phyloP scores from a whole-genome alignment of 2,888 invertebrate species.

The Meliscaeva auricollis region DNA sequence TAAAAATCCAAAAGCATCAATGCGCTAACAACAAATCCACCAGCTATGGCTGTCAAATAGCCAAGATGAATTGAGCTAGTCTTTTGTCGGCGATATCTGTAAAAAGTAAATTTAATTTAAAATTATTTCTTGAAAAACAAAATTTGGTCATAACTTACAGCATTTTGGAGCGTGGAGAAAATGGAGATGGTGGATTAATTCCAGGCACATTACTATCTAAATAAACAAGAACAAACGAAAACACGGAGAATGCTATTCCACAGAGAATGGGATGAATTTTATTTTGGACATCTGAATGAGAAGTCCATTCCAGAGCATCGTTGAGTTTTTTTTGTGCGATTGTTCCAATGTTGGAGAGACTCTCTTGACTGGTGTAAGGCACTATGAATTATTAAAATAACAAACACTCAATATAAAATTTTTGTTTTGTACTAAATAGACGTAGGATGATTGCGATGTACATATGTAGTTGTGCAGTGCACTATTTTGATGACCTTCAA shows the following conservation, averaged over 20 bases:
- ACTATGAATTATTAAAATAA: constrained; percentile 77
- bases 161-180: constrained; percentile 85
- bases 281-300: constrained; percentile 78
- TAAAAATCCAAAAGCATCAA: constrained; percentile 82
- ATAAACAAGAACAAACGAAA: constrained; percentile 87
- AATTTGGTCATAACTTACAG: constrained; percentile 80
- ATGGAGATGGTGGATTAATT: constrained; percentile 86
- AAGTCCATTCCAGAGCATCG: constrained; percentile 78
- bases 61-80: constrained; percentile 83
- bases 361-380: constrained; percentile 78
- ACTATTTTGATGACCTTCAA: background rate
- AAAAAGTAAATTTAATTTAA: constrained; percentile 65
- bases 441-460: background rate
- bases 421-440: background rate
- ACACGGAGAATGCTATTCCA: constrained; percentile 85
- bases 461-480: background rate
- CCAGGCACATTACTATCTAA: constrained; percentile 87
- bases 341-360: constrained; percentile 77
- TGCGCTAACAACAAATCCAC: constrained; percentile 84
- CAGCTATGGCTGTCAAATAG: constrained; percentile 84
- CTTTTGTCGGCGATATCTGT: constrained; percentile 81
- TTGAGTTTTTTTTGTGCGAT: constrained; percentile 78
- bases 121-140: background rate
- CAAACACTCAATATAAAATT: background rate
- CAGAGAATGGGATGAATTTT: constrained; percentile 81